Evolutionary conservation across 2,797 vertebrate genomes (phyloP).

Genomic region (Astyanax mexicanus): DNA sequence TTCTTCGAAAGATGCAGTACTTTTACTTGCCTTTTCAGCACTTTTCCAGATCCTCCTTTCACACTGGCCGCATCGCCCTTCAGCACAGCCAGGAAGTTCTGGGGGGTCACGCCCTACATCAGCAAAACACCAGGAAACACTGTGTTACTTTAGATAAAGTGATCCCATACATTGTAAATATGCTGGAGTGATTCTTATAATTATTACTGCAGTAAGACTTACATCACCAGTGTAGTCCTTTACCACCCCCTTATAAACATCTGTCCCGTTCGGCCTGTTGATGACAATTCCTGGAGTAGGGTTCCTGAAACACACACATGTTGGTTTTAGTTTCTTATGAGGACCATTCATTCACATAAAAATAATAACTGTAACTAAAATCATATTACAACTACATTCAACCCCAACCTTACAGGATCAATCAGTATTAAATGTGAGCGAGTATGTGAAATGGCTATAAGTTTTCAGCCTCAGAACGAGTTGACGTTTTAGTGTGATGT

Average conservation of each 20-base stretch:
- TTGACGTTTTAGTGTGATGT: too few relatives aligned
- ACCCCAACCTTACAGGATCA: too few relatives aligned
- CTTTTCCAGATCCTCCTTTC: conserved; percentile 92
- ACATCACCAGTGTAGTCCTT: conserved; percentile 92
- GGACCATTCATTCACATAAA: too few relatives aligned
- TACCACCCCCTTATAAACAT: conserved; percentile 90
- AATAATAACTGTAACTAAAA: too few relatives aligned
- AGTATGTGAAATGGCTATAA: too few relatives aligned
- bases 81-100: conserved; percentile 93
- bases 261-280: conserved; percentile 91
- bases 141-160: not conserved
- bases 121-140: conserved; percentile 14
- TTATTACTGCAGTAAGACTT: conserved; percentile 60
- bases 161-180: too few relatives aligned
- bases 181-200: too few relatives aligned
- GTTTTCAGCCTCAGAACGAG: too few relatives aligned
- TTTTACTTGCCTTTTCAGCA: conserved; percentile 86
- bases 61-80: conserved; percentile 82
- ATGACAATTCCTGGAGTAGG: conserved; percentile 91
- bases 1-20: too few relatives aligned
- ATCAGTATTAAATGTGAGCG: too few relatives aligned
- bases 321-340: too few relatives aligned
- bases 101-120: conserved; percentile 87
- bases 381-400: too few relatives aligned
- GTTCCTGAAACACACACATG: conserved; percentile 84